Evolutionary conservation across 2,113 vertebrate genomes (phyloP).

Genomic region (Sturnira hondurensis): DNA sequence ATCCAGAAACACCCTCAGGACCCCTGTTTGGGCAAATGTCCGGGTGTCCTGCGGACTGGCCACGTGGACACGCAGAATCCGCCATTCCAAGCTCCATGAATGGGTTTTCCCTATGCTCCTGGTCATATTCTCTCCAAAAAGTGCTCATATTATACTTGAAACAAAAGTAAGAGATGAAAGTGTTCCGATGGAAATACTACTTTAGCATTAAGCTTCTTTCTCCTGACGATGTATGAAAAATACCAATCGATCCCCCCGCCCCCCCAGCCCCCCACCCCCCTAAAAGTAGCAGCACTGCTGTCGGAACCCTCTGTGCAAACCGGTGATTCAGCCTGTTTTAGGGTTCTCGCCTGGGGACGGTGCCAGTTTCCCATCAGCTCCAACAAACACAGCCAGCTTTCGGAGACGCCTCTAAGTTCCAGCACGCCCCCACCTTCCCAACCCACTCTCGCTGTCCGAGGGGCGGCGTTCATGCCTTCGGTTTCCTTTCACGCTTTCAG

Average conservation of each 20-base stretch:
- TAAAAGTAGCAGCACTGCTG: neutral
- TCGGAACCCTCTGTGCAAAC: neutral
- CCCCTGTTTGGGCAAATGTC: no score
- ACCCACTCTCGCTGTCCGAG: no score
- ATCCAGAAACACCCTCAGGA: neutral
- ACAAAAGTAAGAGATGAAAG: neutral
- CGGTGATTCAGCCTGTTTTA: neutral
- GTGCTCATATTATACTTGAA: neutral
- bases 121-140: neutral
- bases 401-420: neutral
- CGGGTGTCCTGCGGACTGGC: neutral
- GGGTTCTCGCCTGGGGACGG: neutral
- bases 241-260: neutral
- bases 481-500: neutral
- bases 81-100: neutral
- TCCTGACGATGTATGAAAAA: neutral
- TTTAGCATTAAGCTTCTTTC: neutral
- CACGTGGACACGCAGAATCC: neutral
- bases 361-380: neutral
- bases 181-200: neutral
- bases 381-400: neutral
- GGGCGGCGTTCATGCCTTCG: neutral
- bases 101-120: neutral
- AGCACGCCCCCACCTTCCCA: no score
- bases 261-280: neutral